These are phyloP conservation scores for Tetragnatha versicolor DNA, from an alignment of 1,140 invertebrate genomes.

Conservation along the genomic window DNA sequence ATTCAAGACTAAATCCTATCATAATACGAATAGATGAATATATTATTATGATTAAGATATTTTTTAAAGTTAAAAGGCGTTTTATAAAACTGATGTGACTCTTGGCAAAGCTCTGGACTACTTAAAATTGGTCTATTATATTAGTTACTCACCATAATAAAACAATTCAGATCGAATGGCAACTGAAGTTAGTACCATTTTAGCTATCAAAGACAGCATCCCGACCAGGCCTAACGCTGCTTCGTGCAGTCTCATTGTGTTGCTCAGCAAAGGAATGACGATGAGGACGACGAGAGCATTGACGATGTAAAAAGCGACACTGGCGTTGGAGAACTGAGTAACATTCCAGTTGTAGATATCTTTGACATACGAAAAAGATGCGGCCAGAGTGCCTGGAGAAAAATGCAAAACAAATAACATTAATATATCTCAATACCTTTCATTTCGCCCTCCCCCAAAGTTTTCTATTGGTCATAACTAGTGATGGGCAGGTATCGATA, in stretches of 20 bases:
- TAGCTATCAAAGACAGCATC: conserved; percentile 26
- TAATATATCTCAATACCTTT: no score
- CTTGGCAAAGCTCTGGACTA: not conserved
- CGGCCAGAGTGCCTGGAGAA: not conserved
- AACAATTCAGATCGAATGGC: not conserved
- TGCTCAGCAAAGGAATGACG: not conserved
- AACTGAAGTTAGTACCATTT: conserved; percentile 8
- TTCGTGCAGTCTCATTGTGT: conserved; percentile 25
- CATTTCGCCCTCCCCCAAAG: no score
- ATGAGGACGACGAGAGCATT: not conserved
- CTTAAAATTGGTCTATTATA: not conserved
- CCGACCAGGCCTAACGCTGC: conserved; percentile 25
- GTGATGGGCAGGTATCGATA: no score
- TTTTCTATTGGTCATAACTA: no score
- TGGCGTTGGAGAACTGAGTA: conserved; percentile 1
- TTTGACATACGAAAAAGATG: not conserved
- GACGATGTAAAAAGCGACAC: not conserved
- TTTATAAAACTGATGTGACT: not conserved
- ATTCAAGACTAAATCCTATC: not conserved
- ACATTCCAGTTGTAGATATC: conserved; percentile 20
- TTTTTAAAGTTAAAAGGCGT: not conserved
- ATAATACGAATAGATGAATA: not conserved
- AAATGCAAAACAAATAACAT: no score
- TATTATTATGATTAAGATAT: not conserved
- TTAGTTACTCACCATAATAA: conserved; percentile 1